These are phyloP conservation scores for Neosalanx taihuensis DNA, from an alignment of 2,797 vertebrate species.

Conservation along the genomic window DNA sequence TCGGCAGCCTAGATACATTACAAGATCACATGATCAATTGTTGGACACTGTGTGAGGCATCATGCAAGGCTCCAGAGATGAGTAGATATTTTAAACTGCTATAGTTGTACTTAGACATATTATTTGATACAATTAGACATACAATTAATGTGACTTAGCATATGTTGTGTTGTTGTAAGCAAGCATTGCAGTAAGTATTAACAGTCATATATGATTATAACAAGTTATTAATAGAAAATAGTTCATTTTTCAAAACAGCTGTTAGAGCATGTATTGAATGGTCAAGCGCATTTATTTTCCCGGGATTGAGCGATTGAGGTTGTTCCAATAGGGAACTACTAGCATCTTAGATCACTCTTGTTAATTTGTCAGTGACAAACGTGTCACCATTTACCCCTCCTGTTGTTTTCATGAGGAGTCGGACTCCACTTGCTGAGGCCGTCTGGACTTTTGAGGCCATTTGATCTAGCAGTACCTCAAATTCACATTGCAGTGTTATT, in stretches of 20 bases:
- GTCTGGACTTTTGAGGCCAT: conserved; percentile 66
- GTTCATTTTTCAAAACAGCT: conserved; percentile 6
- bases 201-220: conserved; percentile 24
- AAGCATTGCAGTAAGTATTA: conserved; percentile 18
- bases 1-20: conserved; percentile 56
- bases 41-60: background rate
- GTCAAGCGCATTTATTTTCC: background rate
- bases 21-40: background rate
- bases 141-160: conserved; percentile 42
- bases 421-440: conserved; percentile 65
- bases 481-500: conserved; percentile 68
- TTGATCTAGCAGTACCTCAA: conserved; percentile 71
- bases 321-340: background rate
- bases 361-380: conserved; percentile 51
- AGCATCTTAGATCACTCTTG: conserved; percentile 48
- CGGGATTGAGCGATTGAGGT: background rate
- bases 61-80: background rate
- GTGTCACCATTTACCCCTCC: conserved; percentile 60
- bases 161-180: conserved; percentile 25
- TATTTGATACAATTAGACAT: background rate
- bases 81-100: too few species aligned
- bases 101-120: background rate
- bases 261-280: conserved; percentile 43
- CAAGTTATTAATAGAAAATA: conserved; percentile 14
- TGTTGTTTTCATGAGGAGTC: conserved; percentile 61